Conservation (phyloP, 2,888 invertebrate species). For the Tipula lateralis region DNA sequence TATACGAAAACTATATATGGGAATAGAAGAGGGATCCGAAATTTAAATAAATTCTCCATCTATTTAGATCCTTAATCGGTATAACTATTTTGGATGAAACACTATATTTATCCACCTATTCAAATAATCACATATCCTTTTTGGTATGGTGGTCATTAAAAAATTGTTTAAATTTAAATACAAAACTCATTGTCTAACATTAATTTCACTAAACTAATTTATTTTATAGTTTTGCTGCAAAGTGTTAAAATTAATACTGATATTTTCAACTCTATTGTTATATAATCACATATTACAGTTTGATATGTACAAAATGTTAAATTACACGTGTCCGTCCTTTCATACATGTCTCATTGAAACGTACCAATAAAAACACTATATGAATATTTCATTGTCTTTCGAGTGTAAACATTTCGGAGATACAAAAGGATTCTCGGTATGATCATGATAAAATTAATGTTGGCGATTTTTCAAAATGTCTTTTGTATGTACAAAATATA, state of each 20-base stretch:
- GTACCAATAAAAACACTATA: not conserved
- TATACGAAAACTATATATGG: not conserved
- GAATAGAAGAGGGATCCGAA: not conserved
- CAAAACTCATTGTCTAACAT: not conserved
- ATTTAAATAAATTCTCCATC: constrained; percentile 1
- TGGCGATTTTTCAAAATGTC: not conserved
- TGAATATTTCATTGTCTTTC: constrained; percentile 19
- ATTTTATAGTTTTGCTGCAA: not conserved
- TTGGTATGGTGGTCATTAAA: constrained; percentile 11
- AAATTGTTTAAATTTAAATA: not conserved
- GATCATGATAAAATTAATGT: constrained; percentile 19
- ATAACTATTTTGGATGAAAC: not conserved
- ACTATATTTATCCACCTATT: not conserved
- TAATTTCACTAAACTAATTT: constrained; percentile 11
- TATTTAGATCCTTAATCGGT: not conserved
- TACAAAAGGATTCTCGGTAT: constrained; percentile 4
- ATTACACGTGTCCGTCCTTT: constrained; percentile 15
- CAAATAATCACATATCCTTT: not conserved
- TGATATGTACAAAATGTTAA: not conserved
- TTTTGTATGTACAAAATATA: not conserved
- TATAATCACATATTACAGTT: not conserved
- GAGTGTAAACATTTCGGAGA: not conserved
- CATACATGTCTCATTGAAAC: not conserved
- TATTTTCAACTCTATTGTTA: not conserved
- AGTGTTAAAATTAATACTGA: not conserved